These are phyloP conservation scores for Sebastes itinus DNA, from an alignment of 2,797 vertebrate genomes.

Conservation along the genomic window DNA sequence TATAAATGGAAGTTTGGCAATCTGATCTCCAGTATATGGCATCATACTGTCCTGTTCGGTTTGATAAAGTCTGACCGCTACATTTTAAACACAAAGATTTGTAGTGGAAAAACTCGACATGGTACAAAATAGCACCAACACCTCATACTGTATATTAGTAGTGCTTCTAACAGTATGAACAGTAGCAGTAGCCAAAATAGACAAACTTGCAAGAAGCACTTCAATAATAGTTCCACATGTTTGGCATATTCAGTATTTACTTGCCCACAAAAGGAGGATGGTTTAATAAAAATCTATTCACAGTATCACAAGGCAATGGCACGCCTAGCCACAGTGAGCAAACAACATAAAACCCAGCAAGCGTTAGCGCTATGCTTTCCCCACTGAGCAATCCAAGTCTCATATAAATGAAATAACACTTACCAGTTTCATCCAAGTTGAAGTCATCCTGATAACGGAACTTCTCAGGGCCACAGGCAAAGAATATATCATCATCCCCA, in stretches of 20 bases:
- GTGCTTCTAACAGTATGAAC: not conserved
- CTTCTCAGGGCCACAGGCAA: slow-evolving; percentile 98
- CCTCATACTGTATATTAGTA: not conserved
- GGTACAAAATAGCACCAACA: not conserved
- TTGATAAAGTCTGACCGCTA: not conserved
- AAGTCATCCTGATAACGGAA: slow-evolving; percentile 99
- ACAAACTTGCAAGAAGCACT: not conserved
- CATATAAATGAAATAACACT: not conserved
- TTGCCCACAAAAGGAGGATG: not conserved
- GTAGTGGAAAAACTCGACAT: not conserved
- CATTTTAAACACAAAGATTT: not conserved
- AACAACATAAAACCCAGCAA: not conserved
- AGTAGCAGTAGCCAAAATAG: not conserved
- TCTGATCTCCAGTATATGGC: not conserved
- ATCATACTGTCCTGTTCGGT: not conserved
- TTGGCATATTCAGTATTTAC: not conserved
- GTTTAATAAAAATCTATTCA: not conserved
- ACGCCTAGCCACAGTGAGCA: not conserved
- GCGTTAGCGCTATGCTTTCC: not conserved
- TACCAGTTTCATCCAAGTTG: slow-evolving; percentile 96
- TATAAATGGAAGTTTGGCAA: not conserved
- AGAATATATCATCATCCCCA: slow-evolving; percentile 97
- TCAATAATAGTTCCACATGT: not conserved
- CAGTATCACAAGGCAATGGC: not conserved
- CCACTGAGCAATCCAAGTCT: not conserved